Base-by-base conservation (phyloP, 2,113 vertebrate genomes). In the Phoenicopterus ruber region DNA sequence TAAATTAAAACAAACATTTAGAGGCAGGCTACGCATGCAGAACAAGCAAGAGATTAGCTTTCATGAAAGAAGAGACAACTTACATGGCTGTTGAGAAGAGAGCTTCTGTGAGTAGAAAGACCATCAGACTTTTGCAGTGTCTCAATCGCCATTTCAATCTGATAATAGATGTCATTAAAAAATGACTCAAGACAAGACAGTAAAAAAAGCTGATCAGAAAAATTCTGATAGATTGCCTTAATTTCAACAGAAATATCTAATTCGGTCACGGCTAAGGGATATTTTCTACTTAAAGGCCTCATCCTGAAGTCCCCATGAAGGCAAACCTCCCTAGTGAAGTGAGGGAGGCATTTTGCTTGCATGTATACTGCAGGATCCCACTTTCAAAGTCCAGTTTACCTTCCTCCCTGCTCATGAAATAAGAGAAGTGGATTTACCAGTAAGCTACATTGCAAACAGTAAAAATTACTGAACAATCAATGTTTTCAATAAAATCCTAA, bases 141-240 rank as follows among this genome's bases (percentile, higher is more conserved):
- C 98, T 98, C 98, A 98, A 98, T 98, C 97, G 98, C 98, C 98
- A 98, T 98, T 98, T 98, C 98, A 98, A 98, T 98, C 98, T 98
- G 98, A 98, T 98, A 98, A 98, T 98, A 98, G 97, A 98, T 97
- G 97, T 98, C 97, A 98, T 98, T 98, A 98, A 97, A 98, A 97
- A 98, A 98, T 63, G 91, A 97, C 98, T 98, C 97, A 98, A 98
- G 98, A 98, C 96, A 97, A 98, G 97, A 98, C 96, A 98, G 98
- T 98, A 97, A 97, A 98, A 98, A 97, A 98, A 86, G 96, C 94
- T 98, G 90, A 97, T 97, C 95, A 98, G 79, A 98, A 97, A 98
- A 98, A 97, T 90, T 97, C 76, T 97, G 92, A 97, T 94, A 96
- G 94, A 94, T 91, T 96, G 52, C 71, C 96, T 95, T 94, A 96